Evolutionary conservation across 2,888 invertebrate genomes (phyloP).

Genomic region (Leucoptera coffeella): DNA sequence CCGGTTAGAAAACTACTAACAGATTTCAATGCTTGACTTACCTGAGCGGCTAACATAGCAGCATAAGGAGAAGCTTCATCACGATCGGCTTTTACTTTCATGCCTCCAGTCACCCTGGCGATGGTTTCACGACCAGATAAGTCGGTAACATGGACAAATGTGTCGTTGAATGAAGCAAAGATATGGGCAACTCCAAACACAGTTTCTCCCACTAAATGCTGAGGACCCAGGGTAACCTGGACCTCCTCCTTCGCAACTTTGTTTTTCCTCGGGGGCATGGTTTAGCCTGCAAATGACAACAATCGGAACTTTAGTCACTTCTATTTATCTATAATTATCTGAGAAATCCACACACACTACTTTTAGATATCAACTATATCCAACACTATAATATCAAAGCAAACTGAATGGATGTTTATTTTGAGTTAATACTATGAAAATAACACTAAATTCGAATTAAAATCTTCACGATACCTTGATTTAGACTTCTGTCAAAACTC

Average conservation of each 20-base stretch:
- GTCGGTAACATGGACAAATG: constrained; percentile 99
- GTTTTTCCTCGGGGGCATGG: constrained; percentile 96
- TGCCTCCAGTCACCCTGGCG: constrained; percentile 93
- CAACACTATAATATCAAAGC: no score
- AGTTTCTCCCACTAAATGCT: constrained; percentile 94
- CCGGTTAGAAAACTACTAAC: no score
- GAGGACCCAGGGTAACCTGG: constrained; percentile 91
- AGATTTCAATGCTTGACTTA: no score
- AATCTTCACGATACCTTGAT: no score
- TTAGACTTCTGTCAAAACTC: no score
- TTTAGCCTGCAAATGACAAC: constrained; percentile 42
- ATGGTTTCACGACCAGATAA: constrained; percentile 95
- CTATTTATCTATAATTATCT: constrained; percentile 35
- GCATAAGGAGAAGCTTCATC: constrained; percentile 99
- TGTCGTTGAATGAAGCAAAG: constrained; percentile 99
- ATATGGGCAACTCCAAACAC: constrained; percentile 99
- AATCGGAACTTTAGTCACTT: constrained; percentile 35
- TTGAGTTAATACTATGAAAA: no score
- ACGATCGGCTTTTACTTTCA: constrained; percentile 99
- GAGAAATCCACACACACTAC: constrained; percentile 19
- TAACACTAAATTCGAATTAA: no score
- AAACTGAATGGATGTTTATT: no score
- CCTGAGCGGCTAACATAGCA: constrained; percentile 99
- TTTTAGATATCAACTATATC: no score
- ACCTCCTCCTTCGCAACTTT: constrained; percentile 96